Evolutionary conservation across 2,888 invertebrate species (phyloP).

Genomic region (Physocephala rufipes): DNA sequence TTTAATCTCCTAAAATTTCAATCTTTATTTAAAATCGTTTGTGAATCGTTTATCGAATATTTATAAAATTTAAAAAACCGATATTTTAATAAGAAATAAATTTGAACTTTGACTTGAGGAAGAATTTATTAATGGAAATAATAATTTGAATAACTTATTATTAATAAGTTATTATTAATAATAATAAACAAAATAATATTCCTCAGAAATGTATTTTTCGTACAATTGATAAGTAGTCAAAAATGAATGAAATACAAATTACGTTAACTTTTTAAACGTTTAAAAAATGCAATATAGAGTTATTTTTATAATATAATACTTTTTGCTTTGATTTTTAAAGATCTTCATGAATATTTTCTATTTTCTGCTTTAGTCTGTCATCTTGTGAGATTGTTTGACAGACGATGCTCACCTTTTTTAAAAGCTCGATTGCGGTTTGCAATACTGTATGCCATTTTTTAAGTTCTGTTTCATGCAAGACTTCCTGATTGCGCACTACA

Average conservation of each 20-base stretch:
- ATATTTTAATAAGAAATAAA: too few species aligned
- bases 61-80: too few species aligned
- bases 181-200: too few species aligned
- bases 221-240: too few species aligned
- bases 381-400: conserved; percentile 62
- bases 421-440: conserved; percentile 75
- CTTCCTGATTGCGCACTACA: conserved; percentile 81
- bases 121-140: too few species aligned
- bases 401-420: conserved; percentile 74
- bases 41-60: too few species aligned
- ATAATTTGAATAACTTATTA: too few species aligned
- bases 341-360: conserved; percentile 54
- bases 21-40: not conserved
- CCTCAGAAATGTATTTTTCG: too few species aligned
- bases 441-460: conserved; percentile 83
- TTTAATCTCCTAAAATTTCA: not conserved
- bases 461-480: conserved; percentile 82
- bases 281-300: not conserved
- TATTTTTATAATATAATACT: not conserved
- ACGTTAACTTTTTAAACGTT: not conserved
- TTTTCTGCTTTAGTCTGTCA: conserved; percentile 57
- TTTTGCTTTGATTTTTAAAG: conserved; percentile 37
- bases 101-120: too few species aligned
- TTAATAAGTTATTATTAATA: too few species aligned
- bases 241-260: not conserved